Conservation (phyloP, 64 coral and sea anemone species). For the Actinia tenebrosa region DNA sequence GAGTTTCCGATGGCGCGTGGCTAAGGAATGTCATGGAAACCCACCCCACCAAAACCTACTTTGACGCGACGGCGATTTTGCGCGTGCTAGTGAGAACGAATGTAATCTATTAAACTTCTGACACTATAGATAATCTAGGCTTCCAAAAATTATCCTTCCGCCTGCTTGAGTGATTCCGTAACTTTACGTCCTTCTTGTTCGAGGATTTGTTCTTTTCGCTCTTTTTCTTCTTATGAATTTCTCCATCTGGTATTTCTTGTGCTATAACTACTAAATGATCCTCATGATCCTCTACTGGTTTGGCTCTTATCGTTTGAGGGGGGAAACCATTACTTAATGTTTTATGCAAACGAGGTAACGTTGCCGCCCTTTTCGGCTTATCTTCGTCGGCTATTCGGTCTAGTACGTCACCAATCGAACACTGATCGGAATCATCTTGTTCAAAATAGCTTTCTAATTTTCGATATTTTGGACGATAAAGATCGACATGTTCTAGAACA, state of each 20-base stretch:
- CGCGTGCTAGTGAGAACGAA: too few relatives aligned
- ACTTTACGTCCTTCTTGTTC: conserved; percentile 22
- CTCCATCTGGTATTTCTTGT: background rate
- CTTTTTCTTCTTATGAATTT: background rate
- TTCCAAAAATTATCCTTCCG: conserved; percentile 36
- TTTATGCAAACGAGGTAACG: background rate
- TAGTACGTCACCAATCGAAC: background rate
- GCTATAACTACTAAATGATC: background rate
- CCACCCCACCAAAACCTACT: too few relatives aligned
- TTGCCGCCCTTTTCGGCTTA: background rate
- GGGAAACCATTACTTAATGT: conserved; percentile 1
- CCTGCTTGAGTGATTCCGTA: conserved; percentile 18
- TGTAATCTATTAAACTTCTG: conserved; percentile 10
- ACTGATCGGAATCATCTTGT: conserved; percentile 7
- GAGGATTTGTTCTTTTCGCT: background rate
- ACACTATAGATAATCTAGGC: conserved; percentile 52
- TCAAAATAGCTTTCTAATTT: background rate
- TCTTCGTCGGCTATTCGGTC: conserved; percentile 24
- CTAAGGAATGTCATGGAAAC: too few relatives aligned
- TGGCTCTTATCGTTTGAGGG: conserved; percentile 1
- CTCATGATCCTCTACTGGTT: background rate
- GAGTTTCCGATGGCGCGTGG: too few relatives aligned
- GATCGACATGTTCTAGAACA: background rate
- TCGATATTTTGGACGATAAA: background rate
- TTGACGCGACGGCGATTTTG: too few relatives aligned